phyloP scores from a whole-genome alignment of 2,888 invertebrate species.

The Calephelis perditalis region DNA sequence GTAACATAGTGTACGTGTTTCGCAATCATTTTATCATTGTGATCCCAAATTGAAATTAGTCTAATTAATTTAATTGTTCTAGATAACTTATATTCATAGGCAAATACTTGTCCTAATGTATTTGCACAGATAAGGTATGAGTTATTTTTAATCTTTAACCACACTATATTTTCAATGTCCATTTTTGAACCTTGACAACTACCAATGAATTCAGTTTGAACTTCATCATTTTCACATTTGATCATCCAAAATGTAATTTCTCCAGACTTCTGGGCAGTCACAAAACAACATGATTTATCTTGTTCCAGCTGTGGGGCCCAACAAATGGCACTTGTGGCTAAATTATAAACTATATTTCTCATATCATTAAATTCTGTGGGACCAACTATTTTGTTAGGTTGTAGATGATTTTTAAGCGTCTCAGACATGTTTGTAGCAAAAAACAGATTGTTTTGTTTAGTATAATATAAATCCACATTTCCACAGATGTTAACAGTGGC shows the following conservation, averaged over 20 bases:
- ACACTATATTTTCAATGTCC: conserved; percentile 45
- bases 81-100: conserved; percentile 38
- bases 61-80: conserved; percentile 29
- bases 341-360: conserved; percentile 39
- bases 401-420: conserved; percentile 33
- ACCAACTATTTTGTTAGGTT: conserved; percentile 23
- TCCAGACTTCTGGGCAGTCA: conserved; percentile 57
- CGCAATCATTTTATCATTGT: conserved; percentile 54
- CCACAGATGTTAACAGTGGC: conserved; percentile 59
- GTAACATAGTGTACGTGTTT: conserved; percentile 37
- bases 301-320: conserved; percentile 44
- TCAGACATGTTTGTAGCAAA: conserved; percentile 42
- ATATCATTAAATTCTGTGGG: conserved; percentile 38
- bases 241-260: conserved; percentile 51
- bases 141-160: conserved; percentile 39
- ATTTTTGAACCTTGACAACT: conserved; percentile 32
- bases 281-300: conserved; percentile 47
- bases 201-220: conserved; percentile 35
- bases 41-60: conserved; percentile 42
- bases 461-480: conserved; percentile 45
- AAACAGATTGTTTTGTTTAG: conserved; percentile 38
- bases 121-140: conserved; percentile 47
- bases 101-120: conserved; percentile 44
- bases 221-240: conserved; percentile 23
- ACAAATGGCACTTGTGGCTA: conserved; percentile 49